Evolutionary conservation across 23 tunicate genomes (phyloP), one percentile per base, ranked within the genome.

Genomic region (Ascidia mentula): DNA sequence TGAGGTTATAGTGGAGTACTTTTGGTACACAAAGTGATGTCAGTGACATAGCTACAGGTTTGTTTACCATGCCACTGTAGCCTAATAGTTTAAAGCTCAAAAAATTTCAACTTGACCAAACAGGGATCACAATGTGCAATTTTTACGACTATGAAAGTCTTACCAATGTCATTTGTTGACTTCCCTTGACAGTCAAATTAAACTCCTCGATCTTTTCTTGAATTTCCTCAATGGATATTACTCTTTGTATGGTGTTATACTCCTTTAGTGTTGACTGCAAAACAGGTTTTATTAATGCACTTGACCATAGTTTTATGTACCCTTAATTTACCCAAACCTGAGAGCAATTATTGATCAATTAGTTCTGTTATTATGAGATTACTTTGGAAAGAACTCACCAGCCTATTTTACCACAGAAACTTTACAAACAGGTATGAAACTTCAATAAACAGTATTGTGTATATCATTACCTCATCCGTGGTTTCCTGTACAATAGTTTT

Each of bases 91-190:
- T 42, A 42, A 42, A 12, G 53, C 15, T 42, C 15, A 9, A 12
- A 42, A 15, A 9, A 42, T 42, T 9, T 42, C 15, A 9, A 9
- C 53, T 42, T 42, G 15, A 69, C 33, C 9, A 28, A 69, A 69
- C 72, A 38, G 18, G 6, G 34, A 76, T 28, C 38, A 6, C 69
- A 76, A 76, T 31, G 6, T 39, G 12, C 8, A 22, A 76, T 76
- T 32, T 12, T 40, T 76, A 32, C n/a, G n/a, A n/a, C n/a, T n/a
- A n/a, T 20, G 18, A 46, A 46, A 69, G 15, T 32, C 97, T 70
- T 65, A 92, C 97, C 88, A 92, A 40, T 20, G 97, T 92, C 92
- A 92, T 92, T 79, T 92, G 97, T 37, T 87, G 97, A 38, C 88
- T 87, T 1, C 91, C 90, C 73, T 92, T 92, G n/a, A 92, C 92